Conservation (phyloP, 2,797 vertebrate genomes). For the Myripristis murdjan region DNA sequence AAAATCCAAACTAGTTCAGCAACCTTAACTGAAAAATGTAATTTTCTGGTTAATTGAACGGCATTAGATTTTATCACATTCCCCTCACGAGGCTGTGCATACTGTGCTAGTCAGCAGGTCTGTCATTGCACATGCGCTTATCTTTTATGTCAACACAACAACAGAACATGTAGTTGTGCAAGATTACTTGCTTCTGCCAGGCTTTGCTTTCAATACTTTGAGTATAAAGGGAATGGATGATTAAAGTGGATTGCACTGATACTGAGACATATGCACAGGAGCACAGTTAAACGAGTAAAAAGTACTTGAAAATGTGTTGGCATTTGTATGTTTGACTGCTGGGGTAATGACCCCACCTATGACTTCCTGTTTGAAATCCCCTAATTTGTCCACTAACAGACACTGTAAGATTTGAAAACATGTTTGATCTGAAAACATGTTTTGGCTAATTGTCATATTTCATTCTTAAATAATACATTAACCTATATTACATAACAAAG, state of each 20-base stretch:
- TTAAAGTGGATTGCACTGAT: neutral
- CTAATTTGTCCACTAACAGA: neutral
- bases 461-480: too few species aligned
- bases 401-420: too few species aligned
- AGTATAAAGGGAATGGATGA: slow-evolving; percentile 36
- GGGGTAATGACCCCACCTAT: slow-evolving; percentile 2
- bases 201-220: slow-evolving; percentile 55
- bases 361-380: slow-evolving; percentile 10
- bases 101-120: slow-evolving; percentile 17
- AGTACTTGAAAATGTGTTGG: neutral
- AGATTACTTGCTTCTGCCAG: slow-evolving; percentile 40
- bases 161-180: slow-evolving; percentile 60
- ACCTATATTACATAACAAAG: too few species aligned
- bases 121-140: slow-evolving; percentile 40
- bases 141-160: slow-evolving; percentile 71
- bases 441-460: too few species aligned
- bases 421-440: too few species aligned
- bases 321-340: slow-evolving; percentile 1
- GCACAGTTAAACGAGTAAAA: neutral
- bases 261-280: neutral
- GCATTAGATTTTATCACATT: slow-evolving; percentile 40
- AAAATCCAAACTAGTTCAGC: slow-evolving; percentile 38
- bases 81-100: slow-evolving; percentile 13
- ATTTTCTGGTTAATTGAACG: slow-evolving; percentile 50
- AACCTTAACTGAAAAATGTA: slow-evolving; percentile 24